These are phyloP conservation scores for Cladorhizidae sp. DNA, from an alignment of 37 sponge, comb jelly and placozoan species.

Conservation along the genomic window DNA sequence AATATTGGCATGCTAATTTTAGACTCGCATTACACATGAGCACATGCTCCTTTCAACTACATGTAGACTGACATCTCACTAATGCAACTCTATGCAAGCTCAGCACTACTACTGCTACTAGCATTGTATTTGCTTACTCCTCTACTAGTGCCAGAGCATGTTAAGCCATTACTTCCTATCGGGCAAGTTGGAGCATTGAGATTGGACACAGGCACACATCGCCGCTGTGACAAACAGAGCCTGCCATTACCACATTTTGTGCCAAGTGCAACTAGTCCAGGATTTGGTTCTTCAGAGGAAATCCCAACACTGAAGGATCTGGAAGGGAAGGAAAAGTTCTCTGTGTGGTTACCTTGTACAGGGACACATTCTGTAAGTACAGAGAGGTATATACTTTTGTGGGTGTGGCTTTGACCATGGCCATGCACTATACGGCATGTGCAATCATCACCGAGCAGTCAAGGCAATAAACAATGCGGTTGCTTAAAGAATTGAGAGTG, in stretches of 20 bases:
- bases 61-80: neutral
- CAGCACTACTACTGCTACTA: neutral
- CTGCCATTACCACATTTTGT: conserved; percentile 33
- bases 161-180: conserved; percentile 31
- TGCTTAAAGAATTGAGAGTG: no score
- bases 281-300: conserved; percentile 1
- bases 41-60: neutral
- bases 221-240: neutral
- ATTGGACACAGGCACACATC: conserved; percentile 7
- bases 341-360: no score
- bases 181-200: conserved; percentile 18
- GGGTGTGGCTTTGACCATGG: no score
- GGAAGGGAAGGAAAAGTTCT: neutral
- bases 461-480: no score
- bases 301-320: conserved; percentile 25
- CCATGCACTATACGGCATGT: no score
- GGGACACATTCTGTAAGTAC: no score
- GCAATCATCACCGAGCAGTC: no score
- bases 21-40: neutral
- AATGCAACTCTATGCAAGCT: neutral
- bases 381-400: no score
- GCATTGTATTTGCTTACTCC: conserved; percentile 34
- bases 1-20: no score
- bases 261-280: conserved; percentile 44
- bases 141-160: conserved; percentile 58